A percentile compares a stretch with the other conserved stretches of the same genome.
Evolutionary conservation across 2,797 vertebrate species (phyloP).

Genomic region (Leontopithecus rosalia): DNA sequence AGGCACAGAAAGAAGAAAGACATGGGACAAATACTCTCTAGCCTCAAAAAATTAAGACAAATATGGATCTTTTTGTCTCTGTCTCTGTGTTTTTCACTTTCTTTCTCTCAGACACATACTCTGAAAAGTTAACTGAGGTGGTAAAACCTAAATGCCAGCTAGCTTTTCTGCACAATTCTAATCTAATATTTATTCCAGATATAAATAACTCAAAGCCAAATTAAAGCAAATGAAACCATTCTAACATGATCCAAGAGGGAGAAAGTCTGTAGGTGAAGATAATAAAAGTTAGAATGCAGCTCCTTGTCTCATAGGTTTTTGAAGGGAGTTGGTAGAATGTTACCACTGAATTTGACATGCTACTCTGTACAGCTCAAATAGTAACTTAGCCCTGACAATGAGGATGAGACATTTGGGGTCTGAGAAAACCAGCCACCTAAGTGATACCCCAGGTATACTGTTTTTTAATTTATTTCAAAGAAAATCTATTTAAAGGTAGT

Average conservation of each 20-base stretch:
- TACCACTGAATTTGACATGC: background rate
- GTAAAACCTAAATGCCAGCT: background rate
- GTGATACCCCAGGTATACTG: background rate
- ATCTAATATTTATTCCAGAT: conserved; percentile 18
- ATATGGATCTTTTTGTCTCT: background rate
- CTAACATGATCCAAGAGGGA: conserved; percentile 5
- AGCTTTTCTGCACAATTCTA: background rate
- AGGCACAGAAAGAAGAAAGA: background rate
- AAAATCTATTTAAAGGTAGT: background rate
- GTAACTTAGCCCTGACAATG: background rate
- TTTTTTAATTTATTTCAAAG: conserved; percentile 30
- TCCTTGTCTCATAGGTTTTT: conserved; percentile 9
- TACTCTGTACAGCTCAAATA: background rate
- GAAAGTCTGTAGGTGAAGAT: background rate
- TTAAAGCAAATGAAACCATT: conserved; percentile 29
- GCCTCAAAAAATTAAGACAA: background rate
- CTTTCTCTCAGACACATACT: background rate
- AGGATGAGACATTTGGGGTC: background rate
- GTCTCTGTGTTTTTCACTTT: background rate
- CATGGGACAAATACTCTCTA: background rate
- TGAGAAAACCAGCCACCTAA: background rate
- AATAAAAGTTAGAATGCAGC: background rate
- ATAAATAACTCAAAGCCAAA: background rate
- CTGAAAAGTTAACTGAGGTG: background rate
- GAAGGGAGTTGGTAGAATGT: background rate